Conservation (phyloP, 2,113 vertebrate genomes). For the Hippocampus mohnikei region DNA sequence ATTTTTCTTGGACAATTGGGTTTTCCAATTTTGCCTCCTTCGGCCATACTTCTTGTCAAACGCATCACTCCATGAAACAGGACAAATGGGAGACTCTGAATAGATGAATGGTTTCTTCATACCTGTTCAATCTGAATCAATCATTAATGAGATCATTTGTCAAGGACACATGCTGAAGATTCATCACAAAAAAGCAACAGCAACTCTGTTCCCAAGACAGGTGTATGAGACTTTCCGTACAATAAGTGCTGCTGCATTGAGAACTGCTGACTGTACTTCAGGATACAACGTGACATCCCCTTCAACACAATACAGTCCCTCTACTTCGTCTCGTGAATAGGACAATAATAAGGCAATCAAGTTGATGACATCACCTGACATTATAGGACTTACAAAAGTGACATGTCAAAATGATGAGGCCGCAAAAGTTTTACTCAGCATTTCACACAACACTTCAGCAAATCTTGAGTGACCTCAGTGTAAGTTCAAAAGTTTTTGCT, state of each 20-base stretch:
- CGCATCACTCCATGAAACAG: conserved; percentile 57
- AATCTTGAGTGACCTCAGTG: neutral
- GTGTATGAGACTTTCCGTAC: conserved; percentile 29
- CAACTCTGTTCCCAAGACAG: conserved; percentile 55
- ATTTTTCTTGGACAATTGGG: conserved; percentile 49
- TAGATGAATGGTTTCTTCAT: conserved; percentile 63
- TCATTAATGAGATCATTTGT: conserved; percentile 65
- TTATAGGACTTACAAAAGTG: neutral
- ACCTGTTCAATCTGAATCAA: conserved; percentile 63
- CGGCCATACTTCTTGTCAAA: conserved; percentile 45
- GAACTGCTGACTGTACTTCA: conserved; percentile 25
- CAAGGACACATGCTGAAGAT: conserved; percentile 35
- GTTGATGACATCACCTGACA: neutral
- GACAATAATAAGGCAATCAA: neutral
- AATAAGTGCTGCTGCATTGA: conserved; percentile 7
- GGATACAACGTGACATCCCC: conserved; percentile 26
- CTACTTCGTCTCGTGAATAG: neutral
- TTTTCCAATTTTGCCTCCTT: conserved; percentile 53
- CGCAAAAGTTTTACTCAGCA: neutral
- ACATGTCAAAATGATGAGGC: neutral
- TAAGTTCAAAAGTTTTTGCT: neutral
- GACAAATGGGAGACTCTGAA: conserved; percentile 63
- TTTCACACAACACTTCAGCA: neutral
- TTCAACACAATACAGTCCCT: neutral
- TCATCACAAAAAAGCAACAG: conserved; percentile 38